phyloP scores from a whole-genome alignment of 2,888 invertebrate species.

The Megastigmus dorsalis region DNA sequence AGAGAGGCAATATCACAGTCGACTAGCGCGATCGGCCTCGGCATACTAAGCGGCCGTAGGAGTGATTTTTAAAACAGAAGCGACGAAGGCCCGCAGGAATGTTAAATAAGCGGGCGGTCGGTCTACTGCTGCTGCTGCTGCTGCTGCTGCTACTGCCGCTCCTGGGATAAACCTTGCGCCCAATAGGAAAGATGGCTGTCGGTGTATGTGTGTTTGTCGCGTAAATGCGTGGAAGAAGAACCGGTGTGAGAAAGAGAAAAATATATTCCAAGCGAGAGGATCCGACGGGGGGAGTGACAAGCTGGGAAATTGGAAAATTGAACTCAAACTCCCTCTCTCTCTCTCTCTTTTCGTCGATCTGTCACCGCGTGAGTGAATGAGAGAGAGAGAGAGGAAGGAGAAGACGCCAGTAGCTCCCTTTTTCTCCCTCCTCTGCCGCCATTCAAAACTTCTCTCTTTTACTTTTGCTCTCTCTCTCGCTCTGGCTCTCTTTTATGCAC shows the following conservation, averaged over 20 bases:
- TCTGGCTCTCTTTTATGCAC: background rate
- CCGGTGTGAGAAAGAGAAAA: slow-evolving; percentile 57
- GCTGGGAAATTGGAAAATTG: slow-evolving; percentile 71
- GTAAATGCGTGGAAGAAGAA: too few relatives aligned
- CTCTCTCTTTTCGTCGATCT: slow-evolving; percentile 27
- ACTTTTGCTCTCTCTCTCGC: background rate
- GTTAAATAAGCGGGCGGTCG: slow-evolving; percentile 65
- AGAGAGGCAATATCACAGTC: slow-evolving; percentile 70
- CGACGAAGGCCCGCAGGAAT: slow-evolving; percentile 64
- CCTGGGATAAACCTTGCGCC: slow-evolving; percentile 13
- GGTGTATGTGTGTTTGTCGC: slow-evolving; percentile 8
- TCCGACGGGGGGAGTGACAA: slow-evolving; percentile 67
- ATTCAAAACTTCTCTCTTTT: background rate
- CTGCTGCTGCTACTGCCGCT: too few relatives aligned
- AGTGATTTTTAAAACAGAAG: slow-evolving; percentile 71
- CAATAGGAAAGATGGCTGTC: background rate
- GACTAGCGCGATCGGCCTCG: slow-evolving; percentile 65
- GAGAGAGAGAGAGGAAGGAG: too few relatives aligned
- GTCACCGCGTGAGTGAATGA: too few relatives aligned
- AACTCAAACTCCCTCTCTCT: slow-evolving; percentile 60
- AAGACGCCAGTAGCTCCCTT: slow-evolving; percentile 1
- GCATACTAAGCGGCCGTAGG: slow-evolving; percentile 66
- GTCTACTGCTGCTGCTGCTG: too few relatives aligned
- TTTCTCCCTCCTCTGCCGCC: background rate
- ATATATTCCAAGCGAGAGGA: slow-evolving; percentile 65